Percentiles rank a stretch among this genome's conserved stretches.
Conservation (phyloP, 2,888 invertebrate species). For the Hetaerina titia region DNA sequence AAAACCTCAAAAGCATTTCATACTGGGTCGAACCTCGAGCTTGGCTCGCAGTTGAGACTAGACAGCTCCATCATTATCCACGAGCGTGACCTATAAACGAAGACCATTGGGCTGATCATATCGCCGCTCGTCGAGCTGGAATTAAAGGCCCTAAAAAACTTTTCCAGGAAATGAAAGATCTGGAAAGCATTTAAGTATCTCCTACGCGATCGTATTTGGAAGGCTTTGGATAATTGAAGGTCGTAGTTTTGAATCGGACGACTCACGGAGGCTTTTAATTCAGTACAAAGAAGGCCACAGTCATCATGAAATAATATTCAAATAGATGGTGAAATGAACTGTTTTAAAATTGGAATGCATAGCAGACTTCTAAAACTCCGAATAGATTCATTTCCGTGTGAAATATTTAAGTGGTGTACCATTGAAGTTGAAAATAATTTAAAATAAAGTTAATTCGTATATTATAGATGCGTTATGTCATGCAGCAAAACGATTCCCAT, state of each 20-base stretch:
- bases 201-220: background rate
- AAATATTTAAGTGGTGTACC: no score
- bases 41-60: background rate
- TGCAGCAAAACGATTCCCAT: no score
- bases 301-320: no score
- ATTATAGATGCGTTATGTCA: no score
- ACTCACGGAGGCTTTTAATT: background rate
- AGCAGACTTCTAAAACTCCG: no score
- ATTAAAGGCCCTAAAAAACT: background rate
- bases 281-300: no score
- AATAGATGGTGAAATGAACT: no score
- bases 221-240: constrained; percentile 1
- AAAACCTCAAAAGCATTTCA: background rate
- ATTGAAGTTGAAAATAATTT: no score
- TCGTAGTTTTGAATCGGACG: background rate
- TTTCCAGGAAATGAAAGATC: background rate
- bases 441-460: no score
- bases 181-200: background rate
- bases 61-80: background rate
- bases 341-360: no score
- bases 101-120: background rate
- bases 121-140: background rate
- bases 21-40: background rate
- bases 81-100: background rate
- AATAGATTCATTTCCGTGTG: no score